Conservation (phyloP, 2,888 invertebrate species). For the Brachypalpus laphriformis region DNA sequence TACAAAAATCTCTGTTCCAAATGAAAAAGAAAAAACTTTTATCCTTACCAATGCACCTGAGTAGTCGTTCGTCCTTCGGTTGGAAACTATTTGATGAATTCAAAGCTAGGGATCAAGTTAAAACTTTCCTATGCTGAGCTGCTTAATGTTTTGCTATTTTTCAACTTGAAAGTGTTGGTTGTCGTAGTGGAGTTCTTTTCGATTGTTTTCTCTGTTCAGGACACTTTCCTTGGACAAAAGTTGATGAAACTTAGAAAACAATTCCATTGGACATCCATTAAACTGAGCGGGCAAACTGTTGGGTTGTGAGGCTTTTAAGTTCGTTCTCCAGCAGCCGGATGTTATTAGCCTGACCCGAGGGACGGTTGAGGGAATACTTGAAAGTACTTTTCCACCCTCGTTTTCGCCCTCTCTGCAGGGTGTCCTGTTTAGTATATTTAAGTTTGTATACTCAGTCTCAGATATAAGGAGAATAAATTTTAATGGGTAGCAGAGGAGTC, state of each 20-base stretch:
- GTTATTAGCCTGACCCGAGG: neutral
- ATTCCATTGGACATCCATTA: constrained; percentile 51
- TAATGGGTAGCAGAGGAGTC: neutral
- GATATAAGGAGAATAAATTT: neutral
- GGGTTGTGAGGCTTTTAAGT: neutral
- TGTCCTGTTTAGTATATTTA: neutral
- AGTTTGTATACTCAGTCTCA: neutral
- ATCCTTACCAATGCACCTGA: constrained; percentile 46
- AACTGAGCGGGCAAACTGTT: constrained; percentile 15
- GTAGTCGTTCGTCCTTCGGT: constrained; percentile 36
- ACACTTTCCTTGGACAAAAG: constrained; percentile 19
- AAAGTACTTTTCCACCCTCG: neutral
- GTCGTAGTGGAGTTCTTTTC: neutral
- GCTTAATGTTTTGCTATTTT: constrained; percentile 57
- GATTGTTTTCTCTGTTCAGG: constrained; percentile 35
- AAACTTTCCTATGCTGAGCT: constrained; percentile 56
- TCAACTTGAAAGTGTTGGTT: constrained; percentile 55
- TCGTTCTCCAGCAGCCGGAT: neutral
- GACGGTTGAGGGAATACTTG: neutral
- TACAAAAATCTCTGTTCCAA: constrained; percentile 1
- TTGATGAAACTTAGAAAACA: constrained; percentile 51
- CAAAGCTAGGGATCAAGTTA: constrained; percentile 61
- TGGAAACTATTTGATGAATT: constrained; percentile 62
- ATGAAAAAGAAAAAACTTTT: constrained; percentile 28
- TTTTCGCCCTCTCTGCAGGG: neutral